Base-by-base conservation (phyloP, 2,888 invertebrate species). In the Chaetogeoica ovagalla region DNA sequence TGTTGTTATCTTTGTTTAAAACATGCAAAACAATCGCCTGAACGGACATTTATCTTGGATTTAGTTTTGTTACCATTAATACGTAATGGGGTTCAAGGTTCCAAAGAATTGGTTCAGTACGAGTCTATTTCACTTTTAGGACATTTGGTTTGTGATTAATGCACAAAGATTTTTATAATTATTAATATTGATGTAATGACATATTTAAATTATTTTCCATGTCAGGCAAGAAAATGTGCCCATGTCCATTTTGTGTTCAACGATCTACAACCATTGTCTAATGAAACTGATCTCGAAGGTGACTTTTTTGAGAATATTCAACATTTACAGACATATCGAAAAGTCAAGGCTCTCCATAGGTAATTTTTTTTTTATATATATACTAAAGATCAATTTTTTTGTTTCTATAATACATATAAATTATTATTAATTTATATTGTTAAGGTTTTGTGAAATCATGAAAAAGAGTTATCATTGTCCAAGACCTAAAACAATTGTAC, bases 301-400 rank as follows among this genome's bases (percentile, higher is more conserved):
- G 97, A 98, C 86, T 97, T 98, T 89, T 98, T 97, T 85, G 94
- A 95, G 85, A 98, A 97, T 85, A 91, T 97, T 85, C 90, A 91
- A 43, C 97, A 98, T 87, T 86, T 95, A 68, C 94, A 98, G 88
- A 87, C 92, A 81, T 95, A 97, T 85, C 90, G 96, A 82, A 92
- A 94, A 85, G 92, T 93, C 0, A 90, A 94, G 84, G 97, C 96
- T 0, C 86, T 98, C 68, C 86, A 92, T 21, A 93, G 93, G 83
- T 85, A 89, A 79, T 85, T 85, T 57, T 37, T 37, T 85, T 85
- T 57, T 37, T 37, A 15, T 39, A 43, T 13, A 60, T 69, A 57
- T 30, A 21, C 15, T 30, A 8, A 7, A 7, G 11, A 37, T 57
- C 0, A 52, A 19, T 57, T 17, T 23, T 55, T 30, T 70, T 19